These are phyloP conservation scores for Holotrichia oblita DNA, from an alignment of 1,140 invertebrate species.

Conservation along the genomic window DNA sequence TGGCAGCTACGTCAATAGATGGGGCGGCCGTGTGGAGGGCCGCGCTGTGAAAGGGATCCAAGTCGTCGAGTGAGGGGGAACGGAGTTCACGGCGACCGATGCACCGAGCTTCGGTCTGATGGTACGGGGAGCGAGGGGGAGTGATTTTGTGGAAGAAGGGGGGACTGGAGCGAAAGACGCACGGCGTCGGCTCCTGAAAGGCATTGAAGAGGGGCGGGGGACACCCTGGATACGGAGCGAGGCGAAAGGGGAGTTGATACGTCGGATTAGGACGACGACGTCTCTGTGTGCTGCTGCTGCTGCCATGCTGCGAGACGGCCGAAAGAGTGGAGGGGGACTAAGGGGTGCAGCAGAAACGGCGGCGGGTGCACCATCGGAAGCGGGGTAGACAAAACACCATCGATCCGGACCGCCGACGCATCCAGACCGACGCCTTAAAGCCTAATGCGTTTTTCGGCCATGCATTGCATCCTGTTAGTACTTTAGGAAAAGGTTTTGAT, in stretches of 20 bases:
- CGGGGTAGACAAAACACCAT: conserved; percentile 45
- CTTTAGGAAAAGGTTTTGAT: too few relatives aligned
- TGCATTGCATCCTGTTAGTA: too few relatives aligned
- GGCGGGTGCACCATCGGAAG: conserved; percentile 43
- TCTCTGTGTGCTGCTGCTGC: neutral
- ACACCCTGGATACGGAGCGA: neutral
- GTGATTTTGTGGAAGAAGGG: neutral
- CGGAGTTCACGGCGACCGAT: neutral
- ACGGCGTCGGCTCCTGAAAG: neutral
- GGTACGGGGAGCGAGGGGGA: neutral
- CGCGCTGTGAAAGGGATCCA: neutral
- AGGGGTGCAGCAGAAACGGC: neutral
- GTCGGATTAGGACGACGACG: conserved; percentile 34
- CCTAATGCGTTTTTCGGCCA: conserved; percentile 42
- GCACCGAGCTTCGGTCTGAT: neutral
- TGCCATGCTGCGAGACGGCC: neutral
- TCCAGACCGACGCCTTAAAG: conserved; percentile 38
- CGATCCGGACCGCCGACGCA: conserved; percentile 40
- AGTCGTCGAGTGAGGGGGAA: neutral
- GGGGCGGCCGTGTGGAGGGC: neutral
- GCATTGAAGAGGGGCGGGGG: neutral
- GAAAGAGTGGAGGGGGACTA: neutral
- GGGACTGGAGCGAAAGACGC: neutral
- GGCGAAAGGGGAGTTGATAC: neutral
- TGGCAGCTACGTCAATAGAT: conserved; percentile 36